Evolutionary conservation across 2,888 invertebrate genomes (phyloP), one percentile per base, ranked within the genome.

Genomic region (Dermolepida albohirtum): DNA sequence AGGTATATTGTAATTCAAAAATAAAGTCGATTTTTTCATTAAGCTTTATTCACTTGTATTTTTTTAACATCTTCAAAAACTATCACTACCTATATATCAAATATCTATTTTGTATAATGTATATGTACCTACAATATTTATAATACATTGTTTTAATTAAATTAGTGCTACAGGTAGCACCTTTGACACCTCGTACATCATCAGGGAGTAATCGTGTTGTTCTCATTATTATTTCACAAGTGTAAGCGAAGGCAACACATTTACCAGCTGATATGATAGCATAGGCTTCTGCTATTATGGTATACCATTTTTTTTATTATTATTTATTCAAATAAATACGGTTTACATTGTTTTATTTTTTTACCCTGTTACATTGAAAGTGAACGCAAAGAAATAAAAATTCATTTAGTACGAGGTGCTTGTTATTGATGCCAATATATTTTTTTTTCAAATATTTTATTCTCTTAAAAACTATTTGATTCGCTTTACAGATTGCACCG

Each of bases 31-130:
- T 34, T 34, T 78, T 78, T 79, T 81, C 80, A 82, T 81, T 81
- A 83, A 83, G 83, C 83, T 82, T 83, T 83, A 82, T 81, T 78
- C 79, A 76, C 77, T 82, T 82, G 82, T 82, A 79, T 82, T 78
- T 82, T 78, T 68, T 83, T 81, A 83, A 83, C 83, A 83, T 83
- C 82, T 79, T 83, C 82, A 82, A 83, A 83, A 83, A 83, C 83
- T 83, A 83, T 81, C 81, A 81, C 83, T 83, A 83, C 80, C 82
- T 83, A 83, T 80, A 82, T 83, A 83, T 83, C 82, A 83, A 83
- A 83, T 83, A 82, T 82, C 81, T 82, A 81, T 82, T 80, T 78
- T 80, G 78, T 79, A 77, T 78, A 78, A 78, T 79, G 74, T 77
- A 66, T 69, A 79, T 78, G 79, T 79, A 77, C 79, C 80, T 81